Evolutionary conservation across 2,113 vertebrate species (phyloP).

Genomic region (Nicator chloris): DNA sequence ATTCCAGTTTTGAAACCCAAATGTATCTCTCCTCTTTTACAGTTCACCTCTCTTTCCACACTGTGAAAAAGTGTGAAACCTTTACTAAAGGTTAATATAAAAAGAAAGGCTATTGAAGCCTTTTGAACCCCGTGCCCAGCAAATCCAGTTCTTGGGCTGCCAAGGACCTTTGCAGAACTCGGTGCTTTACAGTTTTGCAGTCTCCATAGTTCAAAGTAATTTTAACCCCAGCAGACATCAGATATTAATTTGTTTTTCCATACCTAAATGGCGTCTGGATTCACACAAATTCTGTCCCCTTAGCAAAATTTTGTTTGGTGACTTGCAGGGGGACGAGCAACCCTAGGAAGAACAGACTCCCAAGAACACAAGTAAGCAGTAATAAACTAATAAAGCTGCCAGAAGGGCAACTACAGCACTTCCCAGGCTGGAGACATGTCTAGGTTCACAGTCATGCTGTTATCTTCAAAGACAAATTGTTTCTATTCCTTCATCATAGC

Average conservation of each 20-base stretch:
- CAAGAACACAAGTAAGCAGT: neutral
- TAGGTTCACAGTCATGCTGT: neutral
- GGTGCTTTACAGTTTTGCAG: neutral
- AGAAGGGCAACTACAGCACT: neutral
- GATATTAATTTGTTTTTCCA: neutral
- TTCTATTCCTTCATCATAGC: conserved; percentile 26
- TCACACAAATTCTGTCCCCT: neutral
- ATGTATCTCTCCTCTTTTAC: neutral
- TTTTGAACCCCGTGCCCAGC: neutral
- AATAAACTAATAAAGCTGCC: neutral
- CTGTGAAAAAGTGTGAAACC: too few species aligned
- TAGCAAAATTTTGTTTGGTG: neutral
- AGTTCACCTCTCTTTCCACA: neutral
- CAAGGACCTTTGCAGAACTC: neutral
- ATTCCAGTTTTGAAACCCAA: neutral
- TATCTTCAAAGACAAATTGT: conserved; percentile 25
- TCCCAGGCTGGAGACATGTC: neutral
- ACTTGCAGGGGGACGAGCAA: neutral
- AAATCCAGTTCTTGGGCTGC: neutral
- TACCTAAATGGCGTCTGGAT: neutral
- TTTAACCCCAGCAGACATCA: neutral
- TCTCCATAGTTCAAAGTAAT: neutral
- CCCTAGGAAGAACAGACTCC: neutral
- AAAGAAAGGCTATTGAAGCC: neutral
- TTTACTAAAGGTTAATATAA: neutral